Conservation (phyloP, 2,888 invertebrate species). For the Leptopilina syphax region DNA sequence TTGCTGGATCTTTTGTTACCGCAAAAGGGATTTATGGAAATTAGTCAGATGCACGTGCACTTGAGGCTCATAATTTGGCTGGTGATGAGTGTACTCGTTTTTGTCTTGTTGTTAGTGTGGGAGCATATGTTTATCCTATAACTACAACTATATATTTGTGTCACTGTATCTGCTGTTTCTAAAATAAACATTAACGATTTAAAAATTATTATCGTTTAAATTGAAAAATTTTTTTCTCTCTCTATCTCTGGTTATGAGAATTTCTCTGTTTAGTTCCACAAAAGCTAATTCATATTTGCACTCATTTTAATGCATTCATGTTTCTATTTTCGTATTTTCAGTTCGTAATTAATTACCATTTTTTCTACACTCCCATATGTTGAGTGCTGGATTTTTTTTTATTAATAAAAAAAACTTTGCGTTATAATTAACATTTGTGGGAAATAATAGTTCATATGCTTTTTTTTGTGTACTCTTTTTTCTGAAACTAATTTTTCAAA, state of each 20-base stretch:
- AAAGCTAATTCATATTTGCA: slow-evolving; percentile 8
- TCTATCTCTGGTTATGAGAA: background rate
- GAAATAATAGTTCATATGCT: too few species aligned
- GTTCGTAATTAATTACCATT: background rate
- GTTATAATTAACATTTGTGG: too few species aligned
- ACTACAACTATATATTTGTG: too few species aligned
- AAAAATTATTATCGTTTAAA: background rate
- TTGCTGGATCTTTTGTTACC: slow-evolving; percentile 14
- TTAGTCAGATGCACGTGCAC: slow-evolving; percentile 33
- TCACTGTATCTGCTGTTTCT: background rate
- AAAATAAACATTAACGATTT: too few species aligned
- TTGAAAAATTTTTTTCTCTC: background rate
- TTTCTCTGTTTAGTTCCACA: background rate
- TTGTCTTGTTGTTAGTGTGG: slow-evolving; percentile 13
- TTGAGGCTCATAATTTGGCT: slow-evolving; percentile 32
- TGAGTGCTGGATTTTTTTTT: too few species aligned
- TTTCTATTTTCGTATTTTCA: background rate
- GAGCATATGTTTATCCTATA: background rate
- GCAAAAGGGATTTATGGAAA: slow-evolving; percentile 20
- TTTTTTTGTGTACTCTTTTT: too few species aligned
- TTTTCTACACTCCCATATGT: too few species aligned
- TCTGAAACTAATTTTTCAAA: too few species aligned
- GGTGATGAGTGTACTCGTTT: background rate
- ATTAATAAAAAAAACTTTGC: too few species aligned
- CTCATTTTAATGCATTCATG: background rate